phyloP scores from a whole-genome alignment of 2,113 vertebrate species.

The Misgurnus anguillicaudatus region DNA sequence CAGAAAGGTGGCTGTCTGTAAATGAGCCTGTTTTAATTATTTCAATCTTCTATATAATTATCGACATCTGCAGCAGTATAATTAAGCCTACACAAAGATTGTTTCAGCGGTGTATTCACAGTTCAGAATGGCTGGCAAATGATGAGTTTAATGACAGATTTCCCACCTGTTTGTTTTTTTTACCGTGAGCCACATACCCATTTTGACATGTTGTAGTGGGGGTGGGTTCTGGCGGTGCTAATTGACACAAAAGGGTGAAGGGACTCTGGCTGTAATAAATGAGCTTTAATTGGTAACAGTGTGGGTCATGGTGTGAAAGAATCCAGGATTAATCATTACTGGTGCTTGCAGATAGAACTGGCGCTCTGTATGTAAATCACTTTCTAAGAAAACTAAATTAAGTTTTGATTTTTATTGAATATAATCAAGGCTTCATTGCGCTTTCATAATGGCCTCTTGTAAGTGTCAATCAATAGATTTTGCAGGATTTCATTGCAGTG shows the following conservation, averaged over 20 bases:
- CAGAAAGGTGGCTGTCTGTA: neutral
- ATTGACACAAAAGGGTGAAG: slow-evolving; percentile 19
- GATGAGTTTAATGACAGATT: slow-evolving; percentile 36
- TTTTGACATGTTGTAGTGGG: slow-evolving; percentile 19
- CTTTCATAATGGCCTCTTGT: neutral
- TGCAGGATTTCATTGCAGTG: slow-evolving; percentile 10
- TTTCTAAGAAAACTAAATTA: neutral
- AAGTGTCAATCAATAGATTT: slow-evolving; percentile 25
- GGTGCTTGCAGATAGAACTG: neutral
- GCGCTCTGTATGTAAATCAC: neutral
- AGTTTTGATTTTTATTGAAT: neutral
- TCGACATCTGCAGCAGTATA: slow-evolving; percentile 12
- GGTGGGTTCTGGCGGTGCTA: slow-evolving; percentile 29
- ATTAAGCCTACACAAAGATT: slow-evolving; percentile 37
- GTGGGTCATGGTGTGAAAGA: slow-evolving; percentile 19
- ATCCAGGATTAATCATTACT: neutral
- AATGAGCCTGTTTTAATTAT: slow-evolving; percentile 22
- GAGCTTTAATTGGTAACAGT: slow-evolving; percentile 36
- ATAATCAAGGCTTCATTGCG: neutral
- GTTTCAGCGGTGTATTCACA: slow-evolving; percentile 16
- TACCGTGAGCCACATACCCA: neutral
- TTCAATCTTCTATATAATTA: slow-evolving; percentile 32
- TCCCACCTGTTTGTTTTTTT: slow-evolving; percentile 3
- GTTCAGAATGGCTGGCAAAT: slow-evolving; percentile 20
- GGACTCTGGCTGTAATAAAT: slow-evolving; percentile 28